phyloP scores from a whole-genome alignment of 2,113 vertebrate species.

The Pungitius pungitius region DNA sequence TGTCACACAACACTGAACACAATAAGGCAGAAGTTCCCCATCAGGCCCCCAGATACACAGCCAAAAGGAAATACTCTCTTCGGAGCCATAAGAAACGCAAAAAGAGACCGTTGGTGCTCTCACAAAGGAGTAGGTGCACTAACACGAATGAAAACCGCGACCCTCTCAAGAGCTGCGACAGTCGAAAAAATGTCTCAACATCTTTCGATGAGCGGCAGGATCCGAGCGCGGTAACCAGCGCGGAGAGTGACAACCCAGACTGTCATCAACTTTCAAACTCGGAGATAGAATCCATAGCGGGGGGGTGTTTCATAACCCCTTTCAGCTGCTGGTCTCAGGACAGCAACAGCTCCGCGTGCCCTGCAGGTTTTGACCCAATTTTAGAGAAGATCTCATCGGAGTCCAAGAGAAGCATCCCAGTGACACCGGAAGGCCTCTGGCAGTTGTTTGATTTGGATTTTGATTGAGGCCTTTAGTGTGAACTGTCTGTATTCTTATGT shows the following conservation, averaged over 20 bases:
- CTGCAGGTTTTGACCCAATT: conserved; percentile 37
- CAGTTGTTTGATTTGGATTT: conserved; percentile 73
- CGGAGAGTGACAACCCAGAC: conserved; percentile 2
- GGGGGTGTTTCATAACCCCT: conserved; percentile 50
- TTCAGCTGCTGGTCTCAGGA: conserved; percentile 74
- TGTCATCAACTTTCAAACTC: background rate
- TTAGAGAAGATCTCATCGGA: conserved; percentile 39
- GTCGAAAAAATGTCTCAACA: conserved; percentile 16
- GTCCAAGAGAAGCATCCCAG: conserved; percentile 11
- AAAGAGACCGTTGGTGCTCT: conserved; percentile 62
- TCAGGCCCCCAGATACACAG: background rate
- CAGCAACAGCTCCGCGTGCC: conserved; percentile 56
- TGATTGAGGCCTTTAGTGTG: conserved; percentile 42
- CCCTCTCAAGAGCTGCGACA: conserved; percentile 3
- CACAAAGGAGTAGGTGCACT: conserved; percentile 42
- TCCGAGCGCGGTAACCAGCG: background rate
- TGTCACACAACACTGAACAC: conserved; percentile 1
- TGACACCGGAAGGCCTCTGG: conserved; percentile 61
- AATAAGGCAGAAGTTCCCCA: conserved; percentile 3
- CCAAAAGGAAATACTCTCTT: conserved; percentile 31
- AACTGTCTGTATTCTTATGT: background rate
- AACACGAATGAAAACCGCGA: conserved; percentile 53
- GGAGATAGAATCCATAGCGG: conserved; percentile 11
- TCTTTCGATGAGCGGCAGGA: conserved; percentile 21
- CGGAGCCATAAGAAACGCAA: conserved; percentile 39